Evolutionary conservation across 1,140 invertebrate species (phyloP).

Genomic region (Halesus radiatus): DNA sequence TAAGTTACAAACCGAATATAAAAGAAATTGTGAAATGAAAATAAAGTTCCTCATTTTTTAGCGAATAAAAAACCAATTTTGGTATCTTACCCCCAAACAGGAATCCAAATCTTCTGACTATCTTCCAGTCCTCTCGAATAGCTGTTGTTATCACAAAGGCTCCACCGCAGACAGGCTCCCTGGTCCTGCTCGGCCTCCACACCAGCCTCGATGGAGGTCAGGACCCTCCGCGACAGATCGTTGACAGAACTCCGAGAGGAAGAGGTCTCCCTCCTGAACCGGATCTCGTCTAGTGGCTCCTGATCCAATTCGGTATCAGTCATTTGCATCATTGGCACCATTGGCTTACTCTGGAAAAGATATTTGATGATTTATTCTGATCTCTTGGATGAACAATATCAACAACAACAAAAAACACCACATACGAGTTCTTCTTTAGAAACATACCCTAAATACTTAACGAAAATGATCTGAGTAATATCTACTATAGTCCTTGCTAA

Average conservation of each 20-base stretch:
- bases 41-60: too few relatives aligned
- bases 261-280: constrained; percentile 44
- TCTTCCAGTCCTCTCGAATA: constrained; percentile 69
- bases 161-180: constrained; percentile 72
- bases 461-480: too few relatives aligned
- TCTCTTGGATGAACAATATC: too few relatives aligned
- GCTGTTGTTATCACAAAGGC: constrained; percentile 76
- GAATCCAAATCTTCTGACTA: constrained; percentile 75
- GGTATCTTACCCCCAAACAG: constrained; percentile 77
- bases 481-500: too few relatives aligned
- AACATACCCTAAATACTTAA: too few relatives aligned
- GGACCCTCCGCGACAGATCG: constrained; percentile 66
- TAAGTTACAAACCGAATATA: too few relatives aligned
- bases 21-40: too few relatives aligned
- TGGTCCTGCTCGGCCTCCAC: constrained; percentile 65
- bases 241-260: constrained; percentile 61
- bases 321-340: constrained; percentile 52
- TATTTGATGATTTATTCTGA: too few relatives aligned
- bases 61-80: too few relatives aligned
- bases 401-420: too few relatives aligned
- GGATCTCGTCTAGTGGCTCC: constrained; percentile 38
- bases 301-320: constrained; percentile 9
- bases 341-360: constrained; percentile 48
- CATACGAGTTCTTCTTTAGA: too few relatives aligned
- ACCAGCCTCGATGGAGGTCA: constrained; percentile 70